Percentiles rank a stretch among this genome's conserved stretches.
Evolutionary conservation across 2,888 invertebrate species (phyloP).

Genomic region (Noctua comes): DNA sequence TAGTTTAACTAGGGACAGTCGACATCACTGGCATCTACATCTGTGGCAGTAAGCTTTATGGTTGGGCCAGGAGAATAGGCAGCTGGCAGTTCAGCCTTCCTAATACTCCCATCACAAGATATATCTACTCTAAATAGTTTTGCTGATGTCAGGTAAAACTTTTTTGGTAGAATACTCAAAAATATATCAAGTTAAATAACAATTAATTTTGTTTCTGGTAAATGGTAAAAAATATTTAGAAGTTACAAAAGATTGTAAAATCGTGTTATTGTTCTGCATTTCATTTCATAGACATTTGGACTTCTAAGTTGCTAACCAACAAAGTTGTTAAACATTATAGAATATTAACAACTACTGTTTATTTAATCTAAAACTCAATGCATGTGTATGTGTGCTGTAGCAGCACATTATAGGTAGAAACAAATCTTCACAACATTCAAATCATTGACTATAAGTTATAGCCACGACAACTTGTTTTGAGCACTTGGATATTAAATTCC

Average conservation of each 20-base stretch:
- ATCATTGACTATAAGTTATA: not conserved
- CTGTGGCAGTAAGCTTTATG: not conserved
- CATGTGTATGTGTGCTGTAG: not conserved
- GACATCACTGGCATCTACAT: not conserved
- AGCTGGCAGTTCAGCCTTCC: too few species aligned
- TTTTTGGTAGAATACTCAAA: too few species aligned
- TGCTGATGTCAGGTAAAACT: too few species aligned
- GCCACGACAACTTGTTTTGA: not conserved
- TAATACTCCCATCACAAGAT: not conserved
- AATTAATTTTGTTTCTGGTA: not conserved
- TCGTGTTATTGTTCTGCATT: not conserved
- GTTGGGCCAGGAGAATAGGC: not conserved
- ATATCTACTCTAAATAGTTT: too few species aligned
- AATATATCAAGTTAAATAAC: not conserved
- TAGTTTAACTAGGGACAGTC: not conserved
- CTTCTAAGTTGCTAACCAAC: not conserved
- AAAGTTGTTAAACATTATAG: not conserved
- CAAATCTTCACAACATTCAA: constrained; percentile 5
- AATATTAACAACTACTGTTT: not conserved
- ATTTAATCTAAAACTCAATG: not conserved
- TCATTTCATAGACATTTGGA: not conserved
- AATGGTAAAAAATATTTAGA: not conserved
- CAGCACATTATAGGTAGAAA: not conserved
- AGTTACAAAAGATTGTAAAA: not conserved
- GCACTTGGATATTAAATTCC: not conserved